Evolutionary conservation across 2,888 invertebrate species (phyloP).

Genomic region (Drosophila picticornis): DNA sequence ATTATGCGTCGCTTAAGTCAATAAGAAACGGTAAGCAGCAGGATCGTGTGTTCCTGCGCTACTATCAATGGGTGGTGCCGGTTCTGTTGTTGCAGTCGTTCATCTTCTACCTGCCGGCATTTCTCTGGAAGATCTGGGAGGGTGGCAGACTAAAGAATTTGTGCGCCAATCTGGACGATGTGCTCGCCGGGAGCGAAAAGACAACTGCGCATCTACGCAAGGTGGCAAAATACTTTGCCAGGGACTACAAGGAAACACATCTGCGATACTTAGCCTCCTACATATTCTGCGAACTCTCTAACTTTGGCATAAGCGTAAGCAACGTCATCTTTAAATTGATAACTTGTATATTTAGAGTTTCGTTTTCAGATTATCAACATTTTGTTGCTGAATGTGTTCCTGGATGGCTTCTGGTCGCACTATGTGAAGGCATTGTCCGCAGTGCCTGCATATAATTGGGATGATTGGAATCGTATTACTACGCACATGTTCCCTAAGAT

Average conservation of each 20-base stretch:
- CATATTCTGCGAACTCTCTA: constrained; percentile 90
- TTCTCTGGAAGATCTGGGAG: constrained; percentile 84
- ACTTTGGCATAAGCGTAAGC: constrained; percentile 91
- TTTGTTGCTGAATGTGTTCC: constrained; percentile 78
- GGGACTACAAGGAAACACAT: constrained; percentile 80
- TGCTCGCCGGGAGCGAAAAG: constrained; percentile 66
- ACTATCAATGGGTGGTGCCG: constrained; percentile 84
- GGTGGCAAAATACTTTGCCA: constrained; percentile 78
- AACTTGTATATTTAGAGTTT: background rate
- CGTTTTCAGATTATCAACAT: constrained; percentile 78
- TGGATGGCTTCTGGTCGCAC: constrained; percentile 83
- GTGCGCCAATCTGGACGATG: constrained; percentile 79
- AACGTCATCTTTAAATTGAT: rapidly evolving
- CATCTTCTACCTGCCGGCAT: constrained; percentile 83
- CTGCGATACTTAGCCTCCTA: constrained; percentile 88
- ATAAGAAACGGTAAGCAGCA: background rate
- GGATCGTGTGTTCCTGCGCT: constrained; percentile 81
- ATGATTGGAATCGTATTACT: constrained; percentile 81
- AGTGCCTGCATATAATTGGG: constrained; percentile 80
- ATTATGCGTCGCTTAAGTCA: constrained; percentile 17
- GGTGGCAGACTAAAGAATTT: constrained; percentile 85
- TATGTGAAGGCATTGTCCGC: constrained; percentile 78
- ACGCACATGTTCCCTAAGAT: constrained; percentile 87
- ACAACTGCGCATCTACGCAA: constrained; percentile 61
- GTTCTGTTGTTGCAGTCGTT: constrained; percentile 81